These are phyloP conservation scores for Hypolimnas misippus DNA, from an alignment of 2,888 invertebrate species.

Conservation along the genomic window DNA sequence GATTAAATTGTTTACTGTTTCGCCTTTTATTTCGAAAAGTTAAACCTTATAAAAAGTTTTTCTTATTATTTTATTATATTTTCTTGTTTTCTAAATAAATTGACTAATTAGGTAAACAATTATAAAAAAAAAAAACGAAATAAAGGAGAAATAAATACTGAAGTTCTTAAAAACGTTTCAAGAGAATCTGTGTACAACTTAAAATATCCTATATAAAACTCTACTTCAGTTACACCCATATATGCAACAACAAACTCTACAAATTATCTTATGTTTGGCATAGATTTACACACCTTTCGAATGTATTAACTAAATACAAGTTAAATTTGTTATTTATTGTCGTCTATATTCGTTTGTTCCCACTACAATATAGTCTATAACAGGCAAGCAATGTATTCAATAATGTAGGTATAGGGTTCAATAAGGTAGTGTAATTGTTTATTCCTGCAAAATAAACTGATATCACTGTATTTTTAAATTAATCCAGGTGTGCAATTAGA, in stretches of 20 bases:
- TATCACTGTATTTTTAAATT: slow-evolving; percentile 30
- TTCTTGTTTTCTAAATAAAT: slow-evolving; percentile 11
- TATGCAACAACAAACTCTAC: no score
- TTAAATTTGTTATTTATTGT: no score
- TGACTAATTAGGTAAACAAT: slow-evolving; percentile 27
- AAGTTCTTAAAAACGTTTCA: no score
- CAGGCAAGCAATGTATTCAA: no score
- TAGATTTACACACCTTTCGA: no score
- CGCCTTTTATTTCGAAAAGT: slow-evolving; percentile 33
- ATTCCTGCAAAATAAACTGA: neutral
- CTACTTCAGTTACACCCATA: neutral
- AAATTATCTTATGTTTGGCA: no score
- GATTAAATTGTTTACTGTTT: slow-evolving; percentile 43
- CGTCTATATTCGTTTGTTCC: no score
- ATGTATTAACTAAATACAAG: no score
- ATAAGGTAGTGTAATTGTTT: neutral
- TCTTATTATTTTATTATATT: slow-evolving; percentile 8
- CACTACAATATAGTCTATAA: no score
- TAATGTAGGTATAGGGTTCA: no score
- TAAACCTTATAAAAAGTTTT: slow-evolving; percentile 20
- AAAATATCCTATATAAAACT: no score
- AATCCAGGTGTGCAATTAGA: slow-evolving; percentile 31
- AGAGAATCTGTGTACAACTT: no score
- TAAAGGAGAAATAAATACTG: neutral
- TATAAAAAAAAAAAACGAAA: neutral